phyloP scores from a whole-genome alignment of 2,797 vertebrate genomes.

The Oreonectes daqikongensis region DNA sequence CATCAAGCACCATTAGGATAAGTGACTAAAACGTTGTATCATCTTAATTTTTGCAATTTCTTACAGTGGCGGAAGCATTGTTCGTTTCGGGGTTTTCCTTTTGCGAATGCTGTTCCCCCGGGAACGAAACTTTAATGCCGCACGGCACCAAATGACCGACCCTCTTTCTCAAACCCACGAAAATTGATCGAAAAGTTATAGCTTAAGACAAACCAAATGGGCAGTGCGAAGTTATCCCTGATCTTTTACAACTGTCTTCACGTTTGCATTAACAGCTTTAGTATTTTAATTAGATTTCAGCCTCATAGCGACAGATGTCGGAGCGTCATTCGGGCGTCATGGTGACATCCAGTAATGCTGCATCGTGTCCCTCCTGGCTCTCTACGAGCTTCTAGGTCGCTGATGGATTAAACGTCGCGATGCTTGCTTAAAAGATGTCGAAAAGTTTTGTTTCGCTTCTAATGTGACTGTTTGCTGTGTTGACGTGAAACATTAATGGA shows the following conservation, averaged over 20 bases:
- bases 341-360: slow-evolving; percentile 17
- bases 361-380: slow-evolving; percentile 2
- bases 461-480: not conserved
- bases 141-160: not conserved
- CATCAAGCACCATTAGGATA: not conserved
- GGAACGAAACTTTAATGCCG: slow-evolving; percentile 27
- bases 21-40: not conserved
- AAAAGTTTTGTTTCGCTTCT: not conserved
- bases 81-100: no score
- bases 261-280: not conserved
- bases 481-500: not conserved
- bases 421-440: not conserved
- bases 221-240: not conserved
- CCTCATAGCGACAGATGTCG: not conserved
- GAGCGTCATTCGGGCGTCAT: slow-evolving; percentile 14
- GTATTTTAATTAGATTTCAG: slow-evolving; percentile 9
- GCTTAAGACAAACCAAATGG: no score
- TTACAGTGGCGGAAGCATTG: not conserved
- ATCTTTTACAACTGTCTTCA: not conserved
- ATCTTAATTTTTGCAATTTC: not conserved
- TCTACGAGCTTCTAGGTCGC: not conserved
- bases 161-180: not conserved
- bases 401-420: not conserved
- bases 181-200: not conserved
- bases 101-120: not conserved